Conservation (phyloP, 2,797 vertebrate species). For the Ctenosaura bakeri region DNA sequence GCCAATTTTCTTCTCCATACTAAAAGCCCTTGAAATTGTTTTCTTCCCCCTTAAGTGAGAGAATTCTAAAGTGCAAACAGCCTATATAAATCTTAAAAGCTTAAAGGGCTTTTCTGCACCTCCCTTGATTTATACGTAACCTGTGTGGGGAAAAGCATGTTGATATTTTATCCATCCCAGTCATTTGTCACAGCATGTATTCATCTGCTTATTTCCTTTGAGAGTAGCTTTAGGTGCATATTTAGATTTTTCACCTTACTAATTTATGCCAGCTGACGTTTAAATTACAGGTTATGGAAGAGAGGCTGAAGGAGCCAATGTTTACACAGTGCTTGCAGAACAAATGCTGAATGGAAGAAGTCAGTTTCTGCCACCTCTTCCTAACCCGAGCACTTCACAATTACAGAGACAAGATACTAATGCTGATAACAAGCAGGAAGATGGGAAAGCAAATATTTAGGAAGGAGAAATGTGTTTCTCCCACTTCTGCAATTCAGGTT, state of each 20-base stretch:
- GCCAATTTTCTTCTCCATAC: constrained; percentile 58
- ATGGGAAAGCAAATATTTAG: not conserved
- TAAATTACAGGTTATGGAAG: constrained; percentile 71
- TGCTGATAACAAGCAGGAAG: not conserved
- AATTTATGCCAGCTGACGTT: constrained; percentile 75
- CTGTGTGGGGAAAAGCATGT: constrained; percentile 46
- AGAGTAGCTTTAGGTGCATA: constrained; percentile 69
- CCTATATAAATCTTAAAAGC: constrained; percentile 53
- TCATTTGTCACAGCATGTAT: constrained; percentile 55
- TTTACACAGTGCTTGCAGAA: constrained; percentile 56
- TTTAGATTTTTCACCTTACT: constrained; percentile 67
- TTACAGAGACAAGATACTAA: constrained; percentile 4
- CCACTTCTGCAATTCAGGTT: not conserved
- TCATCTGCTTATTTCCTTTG: constrained; percentile 66
- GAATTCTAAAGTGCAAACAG: constrained; percentile 55
- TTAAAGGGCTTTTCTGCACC: constrained; percentile 64
- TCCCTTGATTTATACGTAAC: constrained; percentile 48
- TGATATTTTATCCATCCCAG: constrained; percentile 59
- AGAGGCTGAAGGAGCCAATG: constrained; percentile 69
- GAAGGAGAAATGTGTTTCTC: constrained; percentile 60
- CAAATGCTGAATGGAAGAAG: constrained; percentile 46
- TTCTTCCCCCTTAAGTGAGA: constrained; percentile 31
- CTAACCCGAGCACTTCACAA: constrained; percentile 56
- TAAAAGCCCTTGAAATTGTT: constrained; percentile 59
- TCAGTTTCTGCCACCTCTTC: constrained; percentile 53